Evolutionary conservation across 2,797 vertebrate species (phyloP).

Genomic region (Euthynnus affinis): DNA sequence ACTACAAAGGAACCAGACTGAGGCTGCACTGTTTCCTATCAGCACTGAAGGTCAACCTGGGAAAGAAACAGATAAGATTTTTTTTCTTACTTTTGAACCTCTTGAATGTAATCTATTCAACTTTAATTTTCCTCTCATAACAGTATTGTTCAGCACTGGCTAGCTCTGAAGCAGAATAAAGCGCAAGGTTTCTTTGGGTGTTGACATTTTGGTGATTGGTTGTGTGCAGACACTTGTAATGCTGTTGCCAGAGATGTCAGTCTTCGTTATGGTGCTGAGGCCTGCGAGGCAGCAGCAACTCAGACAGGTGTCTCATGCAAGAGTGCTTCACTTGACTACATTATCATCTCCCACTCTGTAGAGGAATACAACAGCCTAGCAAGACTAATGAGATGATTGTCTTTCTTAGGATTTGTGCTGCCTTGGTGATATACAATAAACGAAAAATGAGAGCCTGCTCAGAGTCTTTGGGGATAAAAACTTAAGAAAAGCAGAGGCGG

Average conservation of each 20-base stretch:
- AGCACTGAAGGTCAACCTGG: conserved; percentile 74
- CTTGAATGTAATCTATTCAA: conserved; percentile 65
- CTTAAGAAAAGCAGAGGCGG: conserved; percentile 1
- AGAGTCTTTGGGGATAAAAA: conserved; percentile 24
- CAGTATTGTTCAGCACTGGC: conserved; percentile 35
- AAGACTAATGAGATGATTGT: conserved; percentile 46
- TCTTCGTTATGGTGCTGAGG: conserved; percentile 54
- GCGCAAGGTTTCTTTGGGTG: conserved; percentile 2
- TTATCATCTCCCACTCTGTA: conserved; percentile 35
- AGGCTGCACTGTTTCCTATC: conserved; percentile 66
- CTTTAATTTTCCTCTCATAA: conserved; percentile 59
- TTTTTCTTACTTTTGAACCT: conserved; percentile 39
- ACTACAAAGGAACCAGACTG: conserved; percentile 71
- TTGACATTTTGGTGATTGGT: conserved; percentile 67
- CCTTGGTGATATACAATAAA: conserved; percentile 33
- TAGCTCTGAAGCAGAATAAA: conserved; percentile 39
- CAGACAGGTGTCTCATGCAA: conserved; percentile 65
- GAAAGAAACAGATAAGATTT: conserved; percentile 51
- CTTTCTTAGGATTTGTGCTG: conserved; percentile 42
- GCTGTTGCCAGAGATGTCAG: conserved; percentile 63
- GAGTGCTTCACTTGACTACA: conserved; percentile 51
- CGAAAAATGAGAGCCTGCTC: conserved; percentile 38
- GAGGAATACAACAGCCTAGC: conserved; percentile 22
- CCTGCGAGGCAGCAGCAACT: conserved; percentile 32
- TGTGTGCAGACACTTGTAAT: conserved; percentile 52